Evolutionary conservation across 2,113 vertebrate species (phyloP).

Genomic region (Aldabrachelys gigantea): DNA sequence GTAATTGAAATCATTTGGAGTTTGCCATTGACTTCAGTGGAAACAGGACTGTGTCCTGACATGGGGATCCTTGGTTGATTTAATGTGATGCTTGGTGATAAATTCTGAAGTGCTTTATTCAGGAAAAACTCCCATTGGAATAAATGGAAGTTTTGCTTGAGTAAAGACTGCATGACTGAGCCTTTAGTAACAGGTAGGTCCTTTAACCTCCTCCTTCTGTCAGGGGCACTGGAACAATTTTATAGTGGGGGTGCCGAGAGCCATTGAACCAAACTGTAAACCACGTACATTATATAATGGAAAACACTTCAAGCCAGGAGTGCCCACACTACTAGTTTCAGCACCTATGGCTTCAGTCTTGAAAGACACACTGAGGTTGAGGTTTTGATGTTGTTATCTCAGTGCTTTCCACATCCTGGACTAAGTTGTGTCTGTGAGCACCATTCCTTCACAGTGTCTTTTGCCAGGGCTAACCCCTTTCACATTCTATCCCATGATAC

Average conservation of each 20-base stretch:
- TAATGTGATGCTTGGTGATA: background rate
- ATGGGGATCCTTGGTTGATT: background rate
- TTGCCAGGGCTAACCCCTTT: background rate
- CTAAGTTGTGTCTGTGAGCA: background rate
- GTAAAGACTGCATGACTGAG: background rate
- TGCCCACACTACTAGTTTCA: no score
- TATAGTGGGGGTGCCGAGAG: no score
- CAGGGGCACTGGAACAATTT: no score
- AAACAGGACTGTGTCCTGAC: background rate
- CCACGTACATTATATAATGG: no score
- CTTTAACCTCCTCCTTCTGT: background rate
- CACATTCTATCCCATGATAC: background rate
- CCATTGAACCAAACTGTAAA: no score
- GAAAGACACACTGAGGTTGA: background rate
- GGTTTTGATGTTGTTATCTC: background rate
- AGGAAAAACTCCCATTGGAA: background rate
- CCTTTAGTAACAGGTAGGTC: background rate
- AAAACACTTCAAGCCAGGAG: no score
- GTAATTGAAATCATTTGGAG: background rate
- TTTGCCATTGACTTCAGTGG: background rate
- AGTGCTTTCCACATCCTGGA: background rate
- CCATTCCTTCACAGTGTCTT: background rate
- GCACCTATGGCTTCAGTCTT: background rate
- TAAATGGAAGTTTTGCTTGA: background rate
- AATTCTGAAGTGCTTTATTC: background rate